Conservation (phyloP, 2,797 vertebrate genomes). For the Pangasius sanitwongsei region DNA sequence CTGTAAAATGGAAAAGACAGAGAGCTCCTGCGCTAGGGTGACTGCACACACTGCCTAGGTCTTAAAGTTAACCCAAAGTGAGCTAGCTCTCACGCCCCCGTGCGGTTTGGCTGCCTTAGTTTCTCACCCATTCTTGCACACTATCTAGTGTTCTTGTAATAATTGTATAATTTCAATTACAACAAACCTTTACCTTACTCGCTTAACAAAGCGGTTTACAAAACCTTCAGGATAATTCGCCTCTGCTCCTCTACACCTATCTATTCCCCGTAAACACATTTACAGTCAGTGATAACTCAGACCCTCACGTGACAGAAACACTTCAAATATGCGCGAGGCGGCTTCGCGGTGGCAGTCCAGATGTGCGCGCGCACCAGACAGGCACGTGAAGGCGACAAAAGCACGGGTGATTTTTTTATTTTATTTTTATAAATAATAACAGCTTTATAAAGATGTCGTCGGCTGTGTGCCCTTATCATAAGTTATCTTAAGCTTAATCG, state of each 20-base stretch:
- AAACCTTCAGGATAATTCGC: not conserved
- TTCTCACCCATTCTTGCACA: not conserved
- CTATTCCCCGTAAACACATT: not conserved
- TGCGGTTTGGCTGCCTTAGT: not conserved
- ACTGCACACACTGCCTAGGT: not conserved
- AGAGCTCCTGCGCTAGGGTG: not conserved
- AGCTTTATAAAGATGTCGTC: not conserved
- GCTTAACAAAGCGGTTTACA: not conserved
- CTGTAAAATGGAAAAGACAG: not conserved
- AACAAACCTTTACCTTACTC: not conserved
- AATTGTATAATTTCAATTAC: not conserved
- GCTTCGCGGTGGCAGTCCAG: not conserved
- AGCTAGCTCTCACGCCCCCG: not conserved
- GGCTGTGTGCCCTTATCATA: not conserved
- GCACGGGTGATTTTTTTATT: not conserved
- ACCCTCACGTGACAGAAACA: not conserved
- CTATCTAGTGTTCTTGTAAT: not conserved
- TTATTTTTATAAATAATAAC: not conserved
- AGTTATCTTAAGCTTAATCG: not conserved
- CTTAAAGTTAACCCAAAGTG: not conserved
- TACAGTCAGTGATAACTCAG: not conserved
- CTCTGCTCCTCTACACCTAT: not conserved
- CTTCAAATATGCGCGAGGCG: too few relatives aligned
- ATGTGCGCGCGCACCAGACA: not conserved
- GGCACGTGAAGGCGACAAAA: not conserved